Base-by-base conservation (phyloP, 2,797 vertebrate species). In the Pelodytes ibericus region DNA sequence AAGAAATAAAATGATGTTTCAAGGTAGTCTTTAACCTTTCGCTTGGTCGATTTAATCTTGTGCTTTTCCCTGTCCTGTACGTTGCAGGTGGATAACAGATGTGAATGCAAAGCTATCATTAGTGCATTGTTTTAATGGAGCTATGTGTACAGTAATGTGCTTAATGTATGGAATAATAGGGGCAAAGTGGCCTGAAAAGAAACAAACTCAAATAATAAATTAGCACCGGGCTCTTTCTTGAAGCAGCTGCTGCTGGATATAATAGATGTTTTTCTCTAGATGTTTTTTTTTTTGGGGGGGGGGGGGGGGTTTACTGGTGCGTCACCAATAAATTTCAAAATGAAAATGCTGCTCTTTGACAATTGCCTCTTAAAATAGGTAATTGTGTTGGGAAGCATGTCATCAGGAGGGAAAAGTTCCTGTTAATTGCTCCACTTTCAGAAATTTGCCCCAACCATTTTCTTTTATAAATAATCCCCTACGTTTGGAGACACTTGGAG, bases 91-190 rank as follows among this genome's bases (percentile, higher is more conserved):
- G 49, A 77, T 49, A 59, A 44, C 68, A 77, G 62, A 78, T 72
- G 75, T 72, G 41, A 67, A 61, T 47, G 68, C 29, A 53, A 65
- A 72, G 68, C 51, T 66, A 72, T 71, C 65, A 75, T 71, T 67
- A 72, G 62, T 31, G 24, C 61, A 78, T 78, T 78, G 69, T 67
- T 70, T 51, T 72, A 78, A 72, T 78, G 75, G 30, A n/a, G 26
- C 20, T 59, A 29, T 33, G 51, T 71, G 75, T 36, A 61, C 68
- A 31, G 68, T 71, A 77, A 77, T 77, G 68, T 51, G 61, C 39
- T 25, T 77, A 65, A 66, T 77, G 75, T 66, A 66, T 58, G 49
- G 61, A 59, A 71, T 77, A 72, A 71, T 58, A 27, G 61, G n/a
- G 30, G 61, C 22, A 58, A 66, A 58, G 60, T 71, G 61, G 36